phyloP scores from a whole-genome alignment of 35 echinoderm and acorn worm genomes.

The Ophiothrix spiculata region DNA sequence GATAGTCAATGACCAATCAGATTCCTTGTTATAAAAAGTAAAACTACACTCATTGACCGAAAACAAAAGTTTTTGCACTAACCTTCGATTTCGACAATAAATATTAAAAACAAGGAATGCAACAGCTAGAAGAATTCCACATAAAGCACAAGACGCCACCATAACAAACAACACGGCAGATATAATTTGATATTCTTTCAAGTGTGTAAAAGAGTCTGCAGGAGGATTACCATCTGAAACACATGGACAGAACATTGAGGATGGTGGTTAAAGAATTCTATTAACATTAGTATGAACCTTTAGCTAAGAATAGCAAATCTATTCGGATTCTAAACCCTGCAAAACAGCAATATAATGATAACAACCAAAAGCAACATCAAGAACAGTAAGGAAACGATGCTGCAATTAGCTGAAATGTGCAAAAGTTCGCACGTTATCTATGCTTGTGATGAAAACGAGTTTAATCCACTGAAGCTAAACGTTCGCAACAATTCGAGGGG shows the following conservation, averaged over 20 bases:
- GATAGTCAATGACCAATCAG: no score
- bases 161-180: not conserved
- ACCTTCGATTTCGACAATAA: not conserved
- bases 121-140: not conserved
- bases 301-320: not conserved
- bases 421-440: not conserved
- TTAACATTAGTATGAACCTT: not conserved
- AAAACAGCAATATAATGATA: not conserved
- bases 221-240: not conserved
- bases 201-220: not conserved
- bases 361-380: not conserved
- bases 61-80: no score
- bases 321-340: not conserved
- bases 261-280: not conserved
- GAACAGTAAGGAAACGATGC: not conserved
- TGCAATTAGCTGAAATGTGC: not conserved
- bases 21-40: no score
- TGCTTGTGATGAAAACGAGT: no score
- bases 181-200: not conserved
- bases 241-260: no score
- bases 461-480: no score
- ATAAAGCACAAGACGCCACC: not conserved
- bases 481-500: no score
- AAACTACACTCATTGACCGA: no score
- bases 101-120: not conserved